Conservation (phyloP, 2,888 invertebrate genomes). For the Yponomeuta malinellus region DNA sequence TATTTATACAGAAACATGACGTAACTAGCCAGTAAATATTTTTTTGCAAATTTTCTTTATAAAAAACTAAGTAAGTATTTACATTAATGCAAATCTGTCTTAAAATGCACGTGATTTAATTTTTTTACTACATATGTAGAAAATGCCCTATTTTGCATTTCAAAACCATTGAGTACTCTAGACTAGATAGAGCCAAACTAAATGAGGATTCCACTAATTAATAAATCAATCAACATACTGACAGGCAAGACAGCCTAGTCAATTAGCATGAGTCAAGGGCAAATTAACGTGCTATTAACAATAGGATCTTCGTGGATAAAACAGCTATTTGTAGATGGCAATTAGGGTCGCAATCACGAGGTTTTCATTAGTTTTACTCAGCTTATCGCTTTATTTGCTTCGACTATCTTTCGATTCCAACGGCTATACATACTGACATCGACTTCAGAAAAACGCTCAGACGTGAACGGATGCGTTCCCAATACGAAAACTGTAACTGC, state of each 20-base stretch:
- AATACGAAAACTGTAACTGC: too few relatives aligned
- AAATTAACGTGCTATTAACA: neutral
- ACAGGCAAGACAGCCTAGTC: conserved; percentile 5
- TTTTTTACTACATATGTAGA: neutral
- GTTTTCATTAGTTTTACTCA: neutral
- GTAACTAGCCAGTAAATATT: too few relatives aligned
- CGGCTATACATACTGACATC: neutral
- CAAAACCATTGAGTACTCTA: neutral
- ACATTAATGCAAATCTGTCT: too few relatives aligned
- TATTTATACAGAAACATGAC: too few relatives aligned
- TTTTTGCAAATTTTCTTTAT: too few relatives aligned
- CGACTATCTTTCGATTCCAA: neutral
- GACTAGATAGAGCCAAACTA: neutral
- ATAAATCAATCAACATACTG: neutral
- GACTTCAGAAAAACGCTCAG: too few relatives aligned
- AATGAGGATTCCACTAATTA: neutral
- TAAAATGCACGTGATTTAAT: neutral
- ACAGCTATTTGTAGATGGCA: neutral
- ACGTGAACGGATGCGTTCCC: too few relatives aligned
- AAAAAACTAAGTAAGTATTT: too few relatives aligned
- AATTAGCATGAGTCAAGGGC: neutral
- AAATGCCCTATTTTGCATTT: neutral
- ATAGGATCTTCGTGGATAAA: conserved; percentile 1
- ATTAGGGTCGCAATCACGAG: neutral
- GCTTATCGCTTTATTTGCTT: neutral